Evolutionary conservation across 2,888 invertebrate species (phyloP), one percentile per base, ranked within the genome.

Genomic region (Rapana venosa): DNA sequence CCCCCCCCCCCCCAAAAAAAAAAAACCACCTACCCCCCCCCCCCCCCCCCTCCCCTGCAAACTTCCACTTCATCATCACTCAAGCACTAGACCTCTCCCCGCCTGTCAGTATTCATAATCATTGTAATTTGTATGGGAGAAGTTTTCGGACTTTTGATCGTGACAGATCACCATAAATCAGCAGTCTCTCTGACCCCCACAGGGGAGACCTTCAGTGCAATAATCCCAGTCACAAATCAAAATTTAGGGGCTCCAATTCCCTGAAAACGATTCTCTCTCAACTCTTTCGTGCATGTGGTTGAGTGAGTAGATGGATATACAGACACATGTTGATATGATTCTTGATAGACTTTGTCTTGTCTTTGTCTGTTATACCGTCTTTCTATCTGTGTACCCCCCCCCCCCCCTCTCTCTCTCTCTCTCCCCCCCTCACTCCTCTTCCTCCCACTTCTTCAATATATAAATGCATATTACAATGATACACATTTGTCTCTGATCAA

Each of bases 131-230:
- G 66, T 66, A 11, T 17, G 66, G 26, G 74, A 13, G 66, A 74
- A 74, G 30, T 74, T 26, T n/a, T 13, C 30, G 74, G 26, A n/a
- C 30, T 74, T 74, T 74, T 74, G 74, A 74, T n/a, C n/a, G n/a
- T 74, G 74, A 74, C 74, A 74, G 74, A 74, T 74, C 13, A n/a
- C 74, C 74, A n/a, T 74, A 74, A 74, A 74, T 74, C 74, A 13
- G n/a, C 13, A n/a, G 74, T 74, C n/a, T 74, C n/a, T 26, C 74
- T 74, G 74, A 30, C 74, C 74, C 74, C 74, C n/a, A n/a, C 30
- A 30, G 74, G 26, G 13, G 26, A n/a, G 74, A 26, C 13, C n/a
- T n/a, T n/a, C 74, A 13, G 74, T 13, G 74, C 1, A 74, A 8
- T 47, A 74, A 74, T 30, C 74, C n/a, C 26, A 26, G n/a, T n/a